Evolutionary conservation across 2,113 vertebrate genomes (phyloP).

Genomic region (Phalacrocorax aristotelis): DNA sequence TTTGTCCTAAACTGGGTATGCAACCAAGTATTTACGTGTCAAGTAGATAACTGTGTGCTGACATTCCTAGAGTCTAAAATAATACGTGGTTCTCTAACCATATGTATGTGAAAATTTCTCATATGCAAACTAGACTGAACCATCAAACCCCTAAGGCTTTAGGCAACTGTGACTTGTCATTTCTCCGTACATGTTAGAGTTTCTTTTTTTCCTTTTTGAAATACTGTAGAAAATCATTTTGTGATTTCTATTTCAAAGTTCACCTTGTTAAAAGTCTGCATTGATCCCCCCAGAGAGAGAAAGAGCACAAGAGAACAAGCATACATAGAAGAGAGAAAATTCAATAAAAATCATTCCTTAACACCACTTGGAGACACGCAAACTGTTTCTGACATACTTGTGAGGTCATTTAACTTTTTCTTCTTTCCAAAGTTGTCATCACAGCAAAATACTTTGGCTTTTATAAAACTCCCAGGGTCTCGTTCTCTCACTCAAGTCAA

Average conservation of each 20-base stretch:
- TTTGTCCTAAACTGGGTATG: not conserved
- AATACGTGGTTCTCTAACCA: not conserved
- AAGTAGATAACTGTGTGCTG: not conserved
- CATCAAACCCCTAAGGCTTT: not conserved
- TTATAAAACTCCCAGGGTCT: not conserved
- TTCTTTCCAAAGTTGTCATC: not conserved
- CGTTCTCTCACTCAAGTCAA: not conserved
- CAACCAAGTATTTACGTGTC: not conserved
- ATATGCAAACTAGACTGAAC: not conserved
- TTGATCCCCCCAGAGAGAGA: not conserved
- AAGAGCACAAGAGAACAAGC: not conserved
- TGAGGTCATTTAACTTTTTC: not conserved
- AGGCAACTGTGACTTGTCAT: not conserved
- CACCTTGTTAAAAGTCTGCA: slow-evolving; percentile 10
- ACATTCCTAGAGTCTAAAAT: not conserved
- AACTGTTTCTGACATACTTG: not conserved
- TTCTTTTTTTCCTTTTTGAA: not conserved
- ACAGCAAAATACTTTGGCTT: not conserved
- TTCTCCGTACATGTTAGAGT: not conserved
- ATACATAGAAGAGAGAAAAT: not conserved
- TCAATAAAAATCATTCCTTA: slow-evolving; percentile 15
- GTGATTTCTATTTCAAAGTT: slow-evolving; percentile 18
- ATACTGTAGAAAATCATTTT: not conserved
- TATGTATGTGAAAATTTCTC: not conserved
- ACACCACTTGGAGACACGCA: not conserved